A percentile compares a stretch with the other conserved stretches of the same genome.
phyloP scores from a whole-genome alignment of 2,888 invertebrate species.

The Aquatica leii region DNA sequence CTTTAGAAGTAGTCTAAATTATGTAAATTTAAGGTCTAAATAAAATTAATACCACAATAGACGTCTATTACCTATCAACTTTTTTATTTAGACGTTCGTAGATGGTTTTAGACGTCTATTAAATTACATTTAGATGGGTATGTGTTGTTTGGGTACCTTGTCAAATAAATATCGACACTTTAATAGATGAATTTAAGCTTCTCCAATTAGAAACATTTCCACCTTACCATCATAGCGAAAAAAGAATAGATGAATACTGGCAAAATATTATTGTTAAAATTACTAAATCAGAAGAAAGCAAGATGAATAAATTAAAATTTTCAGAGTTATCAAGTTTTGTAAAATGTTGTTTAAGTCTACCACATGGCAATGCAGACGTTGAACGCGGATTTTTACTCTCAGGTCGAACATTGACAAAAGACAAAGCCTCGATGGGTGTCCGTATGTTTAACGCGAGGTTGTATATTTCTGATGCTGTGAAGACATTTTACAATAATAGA shows the following conservation, averaged over 20 bases:
- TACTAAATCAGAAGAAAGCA: neutral
- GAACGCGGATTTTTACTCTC: neutral
- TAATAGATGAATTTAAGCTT: neutral
- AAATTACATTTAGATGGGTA: too few species aligned
- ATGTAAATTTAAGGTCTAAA: too few species aligned
- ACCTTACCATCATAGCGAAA: neutral
- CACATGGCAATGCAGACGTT: too few species aligned
- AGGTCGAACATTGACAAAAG: neutral
- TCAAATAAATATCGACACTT: neutral
- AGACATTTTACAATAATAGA: neutral
- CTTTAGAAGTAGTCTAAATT: too few species aligned
- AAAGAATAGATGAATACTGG: neutral
- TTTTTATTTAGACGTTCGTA: too few species aligned
- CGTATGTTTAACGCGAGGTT: neutral
- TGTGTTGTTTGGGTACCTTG: too few species aligned
- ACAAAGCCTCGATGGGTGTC: neutral
- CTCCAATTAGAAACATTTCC: neutral
- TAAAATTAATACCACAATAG: too few species aligned
- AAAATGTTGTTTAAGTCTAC: neutral
- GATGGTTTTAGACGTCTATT: too few species aligned
- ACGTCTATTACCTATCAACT: too few species aligned
- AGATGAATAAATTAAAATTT: neutral
- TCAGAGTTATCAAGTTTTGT: neutral
- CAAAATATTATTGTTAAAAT: neutral
- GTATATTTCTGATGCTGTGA: neutral